These are phyloP conservation scores for Carposina sasakii DNA, from an alignment of 1,140 invertebrate genomes.

Conservation along the genomic window DNA sequence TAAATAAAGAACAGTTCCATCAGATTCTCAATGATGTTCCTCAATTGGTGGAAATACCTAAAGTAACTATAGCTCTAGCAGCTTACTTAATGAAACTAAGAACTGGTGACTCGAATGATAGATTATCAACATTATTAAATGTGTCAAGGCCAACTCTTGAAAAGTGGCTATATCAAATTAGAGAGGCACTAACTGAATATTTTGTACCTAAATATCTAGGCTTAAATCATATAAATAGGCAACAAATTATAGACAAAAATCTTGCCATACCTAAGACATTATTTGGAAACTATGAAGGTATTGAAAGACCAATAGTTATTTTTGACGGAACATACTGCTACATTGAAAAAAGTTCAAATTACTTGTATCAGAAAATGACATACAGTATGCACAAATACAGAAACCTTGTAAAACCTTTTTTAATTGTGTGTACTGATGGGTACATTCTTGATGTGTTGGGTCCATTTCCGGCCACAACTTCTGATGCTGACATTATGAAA, in stretches of 20 bases:
- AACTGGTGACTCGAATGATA: conserved; percentile 8
- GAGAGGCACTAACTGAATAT: conserved; percentile 16
- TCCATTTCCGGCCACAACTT: not conserved
- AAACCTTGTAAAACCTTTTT: conserved; percentile 8
- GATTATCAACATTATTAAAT: conserved; percentile 15
- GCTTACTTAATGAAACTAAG: conserved; percentile 22
- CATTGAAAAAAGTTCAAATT: conserved; percentile 19
- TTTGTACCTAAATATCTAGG: conserved; percentile 24
- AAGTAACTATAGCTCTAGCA: conserved; percentile 4
- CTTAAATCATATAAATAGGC: conserved; percentile 18
- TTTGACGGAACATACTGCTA: conserved; percentile 21
- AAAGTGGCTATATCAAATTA: conserved; percentile 15
- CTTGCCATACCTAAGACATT: conserved; percentile 15
- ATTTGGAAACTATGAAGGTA: conserved; percentile 17
- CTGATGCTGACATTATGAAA: conserved; percentile 1
- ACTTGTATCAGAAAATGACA: conserved; percentile 7
- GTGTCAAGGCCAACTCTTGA: conserved; percentile 19
- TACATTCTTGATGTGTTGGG: conserved; percentile 10
- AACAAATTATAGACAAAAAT: not conserved
- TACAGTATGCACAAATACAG: not conserved
- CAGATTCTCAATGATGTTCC: conserved; percentile 12
- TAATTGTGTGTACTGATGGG: conserved; percentile 17
- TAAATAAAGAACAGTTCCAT: conserved; percentile 20
- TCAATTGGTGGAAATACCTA: conserved; percentile 15
- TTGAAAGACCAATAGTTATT: conserved; percentile 13